Evolutionary conservation across 2,888 invertebrate genomes (phyloP).

Genomic region (Sacculina carcini): DNA sequence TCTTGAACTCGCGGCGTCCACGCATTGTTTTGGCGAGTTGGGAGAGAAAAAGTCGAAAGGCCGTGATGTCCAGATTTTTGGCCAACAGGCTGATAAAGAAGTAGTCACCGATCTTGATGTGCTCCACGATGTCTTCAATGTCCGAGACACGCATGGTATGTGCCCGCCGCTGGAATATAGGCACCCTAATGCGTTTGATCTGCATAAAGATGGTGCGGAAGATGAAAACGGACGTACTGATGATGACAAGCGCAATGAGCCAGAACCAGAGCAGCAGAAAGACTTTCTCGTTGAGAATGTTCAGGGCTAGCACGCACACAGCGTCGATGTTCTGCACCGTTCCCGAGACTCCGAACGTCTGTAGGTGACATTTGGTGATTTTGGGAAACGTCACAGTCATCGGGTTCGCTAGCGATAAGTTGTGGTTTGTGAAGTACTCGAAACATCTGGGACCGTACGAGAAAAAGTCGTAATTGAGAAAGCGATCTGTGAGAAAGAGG

Average conservation of each 20-base stretch:
- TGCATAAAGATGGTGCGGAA: slow-evolving; percentile 26
- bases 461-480: slow-evolving; percentile 59
- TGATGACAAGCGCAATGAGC: slow-evolving; percentile 49
- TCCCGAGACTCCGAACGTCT: slow-evolving; percentile 68
- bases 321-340: slow-evolving; percentile 59
- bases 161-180: slow-evolving; percentile 9
- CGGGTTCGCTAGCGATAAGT: slow-evolving; percentile 42
- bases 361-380: slow-evolving; percentile 70
- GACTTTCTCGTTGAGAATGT: slow-evolving; percentile 75
- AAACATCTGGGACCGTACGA: slow-evolving; percentile 24
- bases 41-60: slow-evolving; percentile 10
- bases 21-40: slow-evolving; percentile 5
- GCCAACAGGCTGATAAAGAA: slow-evolving; percentile 13
- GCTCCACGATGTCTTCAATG: slow-evolving; percentile 9
- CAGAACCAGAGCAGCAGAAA: slow-evolving; percentile 80
- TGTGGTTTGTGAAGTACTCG: slow-evolving; percentile 45
- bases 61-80: slow-evolving; percentile 12
- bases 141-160: slow-evolving; percentile 11
- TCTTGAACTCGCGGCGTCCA: too few relatives aligned
- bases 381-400: slow-evolving; percentile 60
- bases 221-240: slow-evolving; percentile 46
- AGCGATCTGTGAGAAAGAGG: slow-evolving; percentile 59
- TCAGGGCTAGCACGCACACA: slow-evolving; percentile 60
- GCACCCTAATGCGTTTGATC: slow-evolving; percentile 10
- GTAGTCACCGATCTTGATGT: slow-evolving; percentile 12